Evolutionary conservation across 53 echinoderm and acorn worm species (phyloP), one percentile per base, ranked within the genome.

Genomic region (Glandiceps talaboti): DNA sequence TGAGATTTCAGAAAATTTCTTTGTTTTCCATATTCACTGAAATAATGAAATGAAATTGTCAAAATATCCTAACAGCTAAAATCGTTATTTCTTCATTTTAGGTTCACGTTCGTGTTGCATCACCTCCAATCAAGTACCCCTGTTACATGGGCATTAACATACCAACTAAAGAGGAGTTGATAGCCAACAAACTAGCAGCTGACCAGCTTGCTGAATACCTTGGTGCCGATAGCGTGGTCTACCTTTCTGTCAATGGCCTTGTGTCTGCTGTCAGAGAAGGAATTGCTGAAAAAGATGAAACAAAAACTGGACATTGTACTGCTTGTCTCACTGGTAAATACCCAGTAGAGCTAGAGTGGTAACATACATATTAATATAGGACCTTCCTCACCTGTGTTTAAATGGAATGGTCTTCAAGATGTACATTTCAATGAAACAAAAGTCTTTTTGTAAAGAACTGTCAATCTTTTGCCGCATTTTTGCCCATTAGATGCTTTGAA

Each of bases 141-240:
- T 99, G 99, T 87, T 99, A 99, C 77, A 99, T 99, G 99, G 99
- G 99, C 82, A 99, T 99, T 85, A 99, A 99, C 83, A 99, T 99
- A 29, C 99, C 99, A 14, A 99, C 99, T 30, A 87, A 85, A 83
- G 92, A 99, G 80, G 99, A 99, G 77, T 90, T 99, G 10, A 91
- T 99, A 10, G 99, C 99, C 1, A 99, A 99, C 86, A 82, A 85
- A 0, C 80, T 94, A 45, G 85, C 91, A 1, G 81, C 88, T 20
- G 83, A 87, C 26, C 75, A 79, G 1, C 86, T 99, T 0, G 99
- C 99, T 1, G 80, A 77, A 74, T 84, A 91, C 82, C 92, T 99
- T 77, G 94, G 94, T 25, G 99, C 99, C 0, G 91, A 91, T 86
- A 99, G 99, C 80, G 88, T 99, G n/a, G 86, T 91, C 25, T 99